Conservation (phyloP, 2,113 vertebrate genomes). For the Nannospalax galili region DNA sequence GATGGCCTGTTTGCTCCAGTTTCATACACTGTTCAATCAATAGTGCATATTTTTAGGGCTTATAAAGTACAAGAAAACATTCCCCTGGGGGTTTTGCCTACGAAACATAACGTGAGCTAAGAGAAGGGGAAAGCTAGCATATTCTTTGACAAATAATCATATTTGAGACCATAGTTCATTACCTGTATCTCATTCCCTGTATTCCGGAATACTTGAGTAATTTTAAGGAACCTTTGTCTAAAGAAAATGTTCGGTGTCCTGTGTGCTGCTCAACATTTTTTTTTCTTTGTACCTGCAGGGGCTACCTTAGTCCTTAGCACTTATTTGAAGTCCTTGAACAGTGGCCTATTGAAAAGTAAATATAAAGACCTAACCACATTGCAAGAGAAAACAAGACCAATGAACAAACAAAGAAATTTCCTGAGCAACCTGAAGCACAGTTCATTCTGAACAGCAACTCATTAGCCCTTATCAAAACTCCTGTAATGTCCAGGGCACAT, state of each 20-base stretch:
- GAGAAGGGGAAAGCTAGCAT: background rate
- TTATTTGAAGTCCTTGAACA: background rate
- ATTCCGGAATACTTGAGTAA: background rate
- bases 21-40: slow-evolving; percentile 14
- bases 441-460: background rate
- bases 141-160: slow-evolving; percentile 16
- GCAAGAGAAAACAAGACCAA: background rate
- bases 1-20: background rate
- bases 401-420: background rate
- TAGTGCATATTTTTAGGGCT: slow-evolving; percentile 33
- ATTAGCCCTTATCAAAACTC: background rate
- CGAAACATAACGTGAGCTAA: background rate
- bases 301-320: background rate
- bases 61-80: slow-evolving; percentile 43
- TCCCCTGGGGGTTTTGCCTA: slow-evolving; percentile 41
- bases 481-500: background rate
- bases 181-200: background rate
- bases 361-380: background rate
- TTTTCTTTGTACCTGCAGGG: slow-evolving; percentile 7
- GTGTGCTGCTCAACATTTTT: background rate
- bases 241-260: slow-evolving; percentile 7
- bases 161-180: slow-evolving; percentile 37
- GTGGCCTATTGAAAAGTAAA: slow-evolving; percentile 30
- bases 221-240: slow-evolving; percentile 6
- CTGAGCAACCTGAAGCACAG: background rate